Evolutionary conservation across 2,888 invertebrate genomes (phyloP).

Genomic region (Ichneumon xanthorius): DNA sequence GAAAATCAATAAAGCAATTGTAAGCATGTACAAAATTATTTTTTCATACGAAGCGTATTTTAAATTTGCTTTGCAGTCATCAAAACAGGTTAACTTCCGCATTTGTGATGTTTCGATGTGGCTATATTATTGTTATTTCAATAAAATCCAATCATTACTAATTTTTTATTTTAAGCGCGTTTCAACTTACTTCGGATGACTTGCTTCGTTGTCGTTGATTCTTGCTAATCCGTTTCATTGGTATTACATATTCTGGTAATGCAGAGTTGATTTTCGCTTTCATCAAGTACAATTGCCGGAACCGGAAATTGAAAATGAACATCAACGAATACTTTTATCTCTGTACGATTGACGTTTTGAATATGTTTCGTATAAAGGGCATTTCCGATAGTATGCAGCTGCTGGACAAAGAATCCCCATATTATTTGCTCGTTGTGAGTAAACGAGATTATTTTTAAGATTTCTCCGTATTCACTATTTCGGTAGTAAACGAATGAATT

Average conservation of each 20-base stretch:
- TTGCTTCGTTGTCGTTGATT: background rate
- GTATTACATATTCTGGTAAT: background rate
- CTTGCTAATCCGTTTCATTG: constrained; percentile 2
- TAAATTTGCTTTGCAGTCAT: too few relatives aligned
- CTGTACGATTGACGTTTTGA: background rate
- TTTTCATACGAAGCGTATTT: too few relatives aligned
- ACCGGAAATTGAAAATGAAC: background rate
- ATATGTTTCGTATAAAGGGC: constrained; percentile 6
- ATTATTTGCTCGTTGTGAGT: background rate
- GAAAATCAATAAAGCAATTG: too few relatives aligned
- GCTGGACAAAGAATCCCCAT: constrained; percentile 1
- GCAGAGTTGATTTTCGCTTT: background rate
- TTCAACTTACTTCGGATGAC: background rate
- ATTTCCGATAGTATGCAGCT: background rate
- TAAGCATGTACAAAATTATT: too few relatives aligned
- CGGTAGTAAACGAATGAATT: constrained; percentile 1
- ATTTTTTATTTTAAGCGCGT: background rate
- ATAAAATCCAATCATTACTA: background rate
- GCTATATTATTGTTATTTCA: too few relatives aligned
- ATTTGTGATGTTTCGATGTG: too few relatives aligned
- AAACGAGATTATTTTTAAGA: background rate
- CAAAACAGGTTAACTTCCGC: too few relatives aligned
- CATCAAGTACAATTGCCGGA: constrained; percentile 6
- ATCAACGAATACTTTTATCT: background rate
- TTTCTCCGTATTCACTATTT: background rate